Percentiles rank a stretch among this genome's conserved stretches.
Evolutionary conservation across 2,113 vertebrate species (phyloP).

Genomic region (Picathartes gymnocephalus): DNA sequence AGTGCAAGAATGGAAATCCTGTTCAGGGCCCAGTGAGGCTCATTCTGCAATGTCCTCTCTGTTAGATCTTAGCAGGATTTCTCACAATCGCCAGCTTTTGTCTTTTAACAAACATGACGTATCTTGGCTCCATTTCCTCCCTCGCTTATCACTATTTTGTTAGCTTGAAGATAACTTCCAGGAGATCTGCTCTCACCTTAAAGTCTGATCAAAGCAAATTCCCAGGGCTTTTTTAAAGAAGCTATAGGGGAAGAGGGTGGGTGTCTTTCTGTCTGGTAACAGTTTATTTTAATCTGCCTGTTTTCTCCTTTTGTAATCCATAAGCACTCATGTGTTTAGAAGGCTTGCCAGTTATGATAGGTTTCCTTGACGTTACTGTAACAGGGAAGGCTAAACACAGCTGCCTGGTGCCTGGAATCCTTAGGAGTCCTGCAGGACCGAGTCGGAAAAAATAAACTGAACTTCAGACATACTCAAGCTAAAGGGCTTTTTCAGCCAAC

Average conservation of each 20-base stretch:
- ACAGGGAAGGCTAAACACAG: conserved; percentile 68
- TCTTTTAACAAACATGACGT: conserved; percentile 1
- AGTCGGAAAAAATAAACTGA: conserved; percentile 70
- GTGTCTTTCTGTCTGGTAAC: conserved; percentile 56
- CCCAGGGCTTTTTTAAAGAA: not conserved
- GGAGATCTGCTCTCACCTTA: conserved; percentile 45
- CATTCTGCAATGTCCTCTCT: not conserved
- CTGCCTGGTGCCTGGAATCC: conserved; percentile 61
- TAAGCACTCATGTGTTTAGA: conserved; percentile 56
- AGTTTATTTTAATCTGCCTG: conserved; percentile 69
- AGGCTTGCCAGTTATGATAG: conserved; percentile 65
- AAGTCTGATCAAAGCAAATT: conserved; percentile 55
- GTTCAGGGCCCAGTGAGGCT: not conserved
- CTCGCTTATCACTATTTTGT: conserved; percentile 53
- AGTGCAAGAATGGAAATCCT: conserved; percentile 4
- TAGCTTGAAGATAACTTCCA: conserved; percentile 59
- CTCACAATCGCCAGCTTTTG: conserved; percentile 3
- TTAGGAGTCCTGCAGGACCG: conserved; percentile 44
- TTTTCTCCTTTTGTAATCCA: conserved; percentile 69
- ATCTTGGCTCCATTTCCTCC: conserved; percentile 36
- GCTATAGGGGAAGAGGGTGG: conserved; percentile 35
- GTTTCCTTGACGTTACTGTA: conserved; percentile 59
- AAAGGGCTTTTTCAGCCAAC: conserved; percentile 43
- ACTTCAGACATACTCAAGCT: conserved; percentile 30
- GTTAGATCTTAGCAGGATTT: not conserved